phyloP scores from a whole-genome alignment of 2,888 invertebrate genomes.

The Erebia epiphron region DNA sequence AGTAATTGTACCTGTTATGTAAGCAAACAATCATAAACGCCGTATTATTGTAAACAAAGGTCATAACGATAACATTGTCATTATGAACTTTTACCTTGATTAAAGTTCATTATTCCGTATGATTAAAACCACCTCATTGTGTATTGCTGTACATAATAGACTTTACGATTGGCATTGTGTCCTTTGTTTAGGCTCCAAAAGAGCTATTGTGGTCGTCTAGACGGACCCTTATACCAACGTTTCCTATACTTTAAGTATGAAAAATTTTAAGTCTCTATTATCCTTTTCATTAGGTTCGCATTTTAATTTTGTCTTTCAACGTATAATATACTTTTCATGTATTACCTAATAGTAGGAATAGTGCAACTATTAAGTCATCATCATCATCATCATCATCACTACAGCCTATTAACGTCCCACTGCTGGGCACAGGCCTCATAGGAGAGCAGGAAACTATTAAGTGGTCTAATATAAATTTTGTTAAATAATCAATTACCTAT shows the following conservation, averaged over 20 bases:
- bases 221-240: slow-evolving; percentile 46
- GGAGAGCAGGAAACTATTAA: no score
- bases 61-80: slow-evolving; percentile 11
- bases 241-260: slow-evolving; percentile 32
- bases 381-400: no score
- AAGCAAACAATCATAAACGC: slow-evolving; percentile 6
- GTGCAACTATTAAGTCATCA: no score
- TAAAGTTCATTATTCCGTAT: slow-evolving; percentile 33
- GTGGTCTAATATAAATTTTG: no score
- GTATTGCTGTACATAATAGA: slow-evolving; percentile 37
- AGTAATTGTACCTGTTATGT: not conserved
- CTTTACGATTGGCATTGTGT: slow-evolving; percentile 42
- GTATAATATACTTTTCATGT: not conserved
- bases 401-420: no score
- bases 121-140: slow-evolving; percentile 34
- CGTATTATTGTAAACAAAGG: slow-evolving; percentile 5
- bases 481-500: no score
- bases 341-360: no score
- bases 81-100: slow-evolving; percentile 18
- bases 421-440: no score
- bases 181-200: slow-evolving; percentile 48
- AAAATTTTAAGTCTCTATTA: slow-evolving; percentile 19
- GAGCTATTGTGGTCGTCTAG: slow-evolving; percentile 49
- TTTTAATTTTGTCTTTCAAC: not conserved
- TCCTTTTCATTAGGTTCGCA: slow-evolving; percentile 9